Evolutionary conservation across 1,140 invertebrate species (phyloP), one percentile per base, ranked within the genome.

Genomic region (Drosophila albomicans): DNA sequence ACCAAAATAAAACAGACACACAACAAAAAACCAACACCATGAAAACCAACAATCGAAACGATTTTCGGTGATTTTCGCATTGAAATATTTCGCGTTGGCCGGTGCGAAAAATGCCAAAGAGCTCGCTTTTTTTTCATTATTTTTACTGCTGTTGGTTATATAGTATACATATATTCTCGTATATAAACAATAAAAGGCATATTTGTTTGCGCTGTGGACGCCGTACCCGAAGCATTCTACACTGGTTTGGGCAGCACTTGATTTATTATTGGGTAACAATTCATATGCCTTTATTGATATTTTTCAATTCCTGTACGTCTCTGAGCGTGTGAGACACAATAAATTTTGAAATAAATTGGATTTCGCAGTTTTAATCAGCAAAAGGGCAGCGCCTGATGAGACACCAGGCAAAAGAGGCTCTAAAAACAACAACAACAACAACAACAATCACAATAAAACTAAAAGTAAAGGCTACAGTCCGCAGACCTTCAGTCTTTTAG

Each of bases 331-430:
- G 82, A 87, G 82, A 87, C 78, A 88, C 85, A 88, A 88, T 88
- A 88, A 88, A 89, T 89, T 89, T 88, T 84, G 85, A 88, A 88
- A 88, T 88, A 88, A 88, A 88, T 88, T 89, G 85, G 81, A 85
- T 88, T 88, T 88, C 85, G 82, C 85, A 87, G 81, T 88, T 88
- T 88, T 89, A 88, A 89, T 88, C 85, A 88, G 84, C 75, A 85
- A 72, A 87, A 86, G 82, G 82, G 82, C 84, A 87, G 74, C 63
- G 75, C 71, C 76, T 81, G 66, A 78, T 82, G 76, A 82, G 72
- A 65, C 72, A 54, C 51, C n/a, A 41, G 41, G 38, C 54, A 51
- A 59, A 58, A 64, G 56, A 57, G 73, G 25, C 49, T 54, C 48
- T 25, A 52, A 45, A 30, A 8, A 62, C 35, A 8, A 10, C 35